Evolutionary conservation across 2,888 invertebrate species (phyloP), one percentile per base, ranked within the genome.

Genomic region (Apoderus coryli): DNA sequence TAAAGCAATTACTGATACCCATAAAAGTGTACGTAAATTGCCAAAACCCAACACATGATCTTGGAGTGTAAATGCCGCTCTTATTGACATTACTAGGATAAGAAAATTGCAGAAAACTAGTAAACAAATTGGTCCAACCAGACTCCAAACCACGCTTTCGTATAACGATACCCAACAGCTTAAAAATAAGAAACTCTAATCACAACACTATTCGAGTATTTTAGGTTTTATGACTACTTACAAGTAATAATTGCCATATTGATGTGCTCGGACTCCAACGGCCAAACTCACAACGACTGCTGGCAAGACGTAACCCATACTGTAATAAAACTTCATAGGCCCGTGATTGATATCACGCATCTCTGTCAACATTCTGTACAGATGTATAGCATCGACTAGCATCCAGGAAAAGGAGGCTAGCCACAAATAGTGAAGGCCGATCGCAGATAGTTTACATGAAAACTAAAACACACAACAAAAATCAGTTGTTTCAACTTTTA

Each of bases 321-420:
- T 80, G 45, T 89, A 85, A 54, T 88, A 93, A 54, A 92, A 88
- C 35, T 74, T 68, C 78, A 93, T 85, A 16, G 84, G 81, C 3
- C 89, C 93, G 56, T 90, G 88, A 64, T 95, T 93, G 27, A 95
- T 89, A 58, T 93, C 92, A 3, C 93, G 68, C 69, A 93, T 80
- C 62, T 93, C 93, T 3, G 90, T 88, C 43, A 95, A 62, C 76
- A 93, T 85, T 25, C 95, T 70, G 51, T 93, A 86, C 33, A 93
- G 64, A 59, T 95, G 93, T 44, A 92, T 71, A 15, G 88, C 84
- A 58, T 90, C 90, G 31, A 90, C 81, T 43, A 92, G 72, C 46
- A 82, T 72, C 95, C 95, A 95, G 11, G 78, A 78, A 49, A 92
- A 85, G 9, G 86, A 77, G 14, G 78, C 73, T 50, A 92, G 61